Base-by-base conservation (phyloP, 2,888 invertebrate species). In the Neocrepidodera transversa region DNA sequence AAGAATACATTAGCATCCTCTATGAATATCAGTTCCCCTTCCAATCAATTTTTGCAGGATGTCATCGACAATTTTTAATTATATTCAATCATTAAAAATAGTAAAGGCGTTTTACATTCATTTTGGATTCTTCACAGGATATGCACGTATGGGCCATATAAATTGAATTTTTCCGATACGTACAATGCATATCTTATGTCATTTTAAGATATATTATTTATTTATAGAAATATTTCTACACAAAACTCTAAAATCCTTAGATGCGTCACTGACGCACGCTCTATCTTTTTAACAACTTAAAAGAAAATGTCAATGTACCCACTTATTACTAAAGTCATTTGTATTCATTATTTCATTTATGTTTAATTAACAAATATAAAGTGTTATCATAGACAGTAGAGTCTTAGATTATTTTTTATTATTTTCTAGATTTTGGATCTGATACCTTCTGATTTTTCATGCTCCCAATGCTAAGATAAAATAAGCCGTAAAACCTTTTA, bases 101-200 rank as follows among this genome's bases (percentile, higher is more conserved):
- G 26, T 42, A 20, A 45, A 35, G 14, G 30, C 43, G 51, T 50
- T 61, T 57, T 51, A 57, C 52, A 61, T 61, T 57, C 61, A 57
- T 23, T 52, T 45, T 49, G 16, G 47, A 49, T 53, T 36, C 35
- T 13, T 26, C 26, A 51, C 57, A 61, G 61, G 61, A 52, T 62
- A 49, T 49, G 54, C 54, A 62, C 45, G 58, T 53, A 54, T 40
- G 54, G 58, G 54, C 58, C 54, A 54, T 50, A 53, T 58, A 62
- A 49, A 54, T 35, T 53, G 28, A 52, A 48, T 49, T 54, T 62
- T 49, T 62, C 58, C 58, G 50, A 58, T 57, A 62, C 58, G 58
- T 58, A 28, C 53, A 57, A 26, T 45, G 58, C 50, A 60, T 56
- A 58, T 35, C 28, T 23, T 45, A 40, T 48, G 26, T 13, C 17